Evolutionary conservation across 2,113 vertebrate species (phyloP).

Genomic region (Brienomyrus brachyistius): DNA sequence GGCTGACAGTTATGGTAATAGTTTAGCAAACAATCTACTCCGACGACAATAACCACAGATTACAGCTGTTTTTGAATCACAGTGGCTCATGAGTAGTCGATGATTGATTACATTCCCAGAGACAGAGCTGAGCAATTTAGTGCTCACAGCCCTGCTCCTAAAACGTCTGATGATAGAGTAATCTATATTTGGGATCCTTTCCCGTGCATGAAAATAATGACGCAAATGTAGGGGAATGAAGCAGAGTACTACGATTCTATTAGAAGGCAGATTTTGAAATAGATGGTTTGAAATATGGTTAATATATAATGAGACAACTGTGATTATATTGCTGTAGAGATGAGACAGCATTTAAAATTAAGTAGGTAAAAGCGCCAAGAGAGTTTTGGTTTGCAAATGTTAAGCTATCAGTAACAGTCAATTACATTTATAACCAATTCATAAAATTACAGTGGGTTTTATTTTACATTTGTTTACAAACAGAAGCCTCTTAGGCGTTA

Average conservation of each 20-base stretch:
- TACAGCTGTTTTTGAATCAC: slow-evolving; percentile 95
- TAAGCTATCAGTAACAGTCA: neutral
- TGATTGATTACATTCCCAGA: slow-evolving; percentile 78
- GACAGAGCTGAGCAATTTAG: slow-evolving; percentile 71
- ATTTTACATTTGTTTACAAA: neutral
- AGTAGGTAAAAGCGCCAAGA: neutral
- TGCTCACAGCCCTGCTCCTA: slow-evolving; percentile 66
- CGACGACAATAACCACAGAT: slow-evolving; percentile 85
- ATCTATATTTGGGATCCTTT: slow-evolving; percentile 47
- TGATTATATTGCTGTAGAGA: neutral
- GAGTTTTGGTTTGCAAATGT: neutral
- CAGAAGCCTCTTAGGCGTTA: neutral
- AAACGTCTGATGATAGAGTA: slow-evolving; percentile 58
- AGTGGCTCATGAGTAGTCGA: slow-evolving; percentile 70
- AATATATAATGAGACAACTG: neutral
- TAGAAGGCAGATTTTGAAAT: slow-evolving; percentile 28
- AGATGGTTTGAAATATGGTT: neutral
- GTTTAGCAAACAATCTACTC: slow-evolving; percentile 98
- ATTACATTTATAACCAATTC: neutral
- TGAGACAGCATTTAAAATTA: neutral
- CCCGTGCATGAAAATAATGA: slow-evolving; percentile 29
- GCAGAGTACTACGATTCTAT: slow-evolving; percentile 13
- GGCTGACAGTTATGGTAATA: slow-evolving; percentile 98
- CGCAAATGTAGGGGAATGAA: slow-evolving; percentile 27
- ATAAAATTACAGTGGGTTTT: neutral